These are phyloP conservation scores for Sebastes vulpes DNA, from an alignment of 2,797 vertebrate species.

Conservation along the genomic window DNA sequence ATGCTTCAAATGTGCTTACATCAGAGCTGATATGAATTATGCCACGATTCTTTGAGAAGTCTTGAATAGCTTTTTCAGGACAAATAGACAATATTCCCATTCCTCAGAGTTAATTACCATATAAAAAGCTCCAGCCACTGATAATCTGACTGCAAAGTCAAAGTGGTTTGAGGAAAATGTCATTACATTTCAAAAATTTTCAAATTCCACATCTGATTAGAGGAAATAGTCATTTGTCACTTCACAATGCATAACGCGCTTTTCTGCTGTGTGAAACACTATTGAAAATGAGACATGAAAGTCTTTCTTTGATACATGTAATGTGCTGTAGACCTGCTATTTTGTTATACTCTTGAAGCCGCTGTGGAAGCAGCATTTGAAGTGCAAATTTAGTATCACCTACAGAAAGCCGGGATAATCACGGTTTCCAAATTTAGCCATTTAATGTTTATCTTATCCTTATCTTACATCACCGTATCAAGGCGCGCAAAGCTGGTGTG, in stretches of 20 bases:
- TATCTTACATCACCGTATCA: slow-evolving; percentile 46
- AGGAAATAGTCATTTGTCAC: slow-evolving; percentile 72
- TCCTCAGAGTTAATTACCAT: slow-evolving; percentile 80
- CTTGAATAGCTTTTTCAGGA: slow-evolving; percentile 69
- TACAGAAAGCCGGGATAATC: slow-evolving; percentile 54
- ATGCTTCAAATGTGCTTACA: slow-evolving; percentile 51
- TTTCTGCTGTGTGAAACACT: slow-evolving; percentile 43
- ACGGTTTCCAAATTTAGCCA: slow-evolving; percentile 60
- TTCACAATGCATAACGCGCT: slow-evolving; percentile 47
- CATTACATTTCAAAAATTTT: slow-evolving; percentile 72
- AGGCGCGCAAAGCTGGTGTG: slow-evolving; percentile 1
- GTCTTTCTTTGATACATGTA: slow-evolving; percentile 67
- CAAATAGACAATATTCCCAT: slow-evolving; percentile 75
- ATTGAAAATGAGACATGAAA: slow-evolving; percentile 70
- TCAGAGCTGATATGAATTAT: slow-evolving; percentile 62
- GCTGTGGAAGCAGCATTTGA: slow-evolving; percentile 62
- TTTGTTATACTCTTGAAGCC: slow-evolving; percentile 66
- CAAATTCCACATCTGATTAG: slow-evolving; percentile 79
- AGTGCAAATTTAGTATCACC: slow-evolving; percentile 68
- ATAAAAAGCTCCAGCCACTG: slow-evolving; percentile 73
- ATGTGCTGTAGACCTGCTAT: slow-evolving; percentile 57
- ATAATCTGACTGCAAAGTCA: slow-evolving; percentile 70
- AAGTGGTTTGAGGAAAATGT: slow-evolving; percentile 80
- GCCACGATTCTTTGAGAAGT: slow-evolving; percentile 54
- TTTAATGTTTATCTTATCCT: slow-evolving; percentile 53